These are phyloP conservation scores for Solea solea DNA, from an alignment of 2,113 vertebrate genomes.

Conservation along the genomic window DNA sequence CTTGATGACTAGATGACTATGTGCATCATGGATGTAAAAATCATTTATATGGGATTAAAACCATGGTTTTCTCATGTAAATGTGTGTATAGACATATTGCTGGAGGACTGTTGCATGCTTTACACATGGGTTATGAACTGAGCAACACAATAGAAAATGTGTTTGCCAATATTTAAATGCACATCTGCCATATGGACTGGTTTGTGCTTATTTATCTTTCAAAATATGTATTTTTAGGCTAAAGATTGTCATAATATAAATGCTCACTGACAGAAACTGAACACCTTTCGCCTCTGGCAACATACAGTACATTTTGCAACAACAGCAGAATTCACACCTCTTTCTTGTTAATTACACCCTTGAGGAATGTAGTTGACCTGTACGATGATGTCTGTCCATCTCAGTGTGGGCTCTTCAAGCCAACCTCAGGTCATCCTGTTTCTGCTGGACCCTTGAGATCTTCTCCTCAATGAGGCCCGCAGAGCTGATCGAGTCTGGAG, in stretches of 20 bases:
- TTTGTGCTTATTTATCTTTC: neutral
- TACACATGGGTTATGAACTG: too few relatives aligned
- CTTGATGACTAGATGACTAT: too few relatives aligned
- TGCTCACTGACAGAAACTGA: conserved; percentile 14
- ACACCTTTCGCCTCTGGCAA: conserved; percentile 16
- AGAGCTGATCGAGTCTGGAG: conserved; percentile 54
- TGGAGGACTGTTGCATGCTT: too few relatives aligned
- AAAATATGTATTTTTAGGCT: neutral
- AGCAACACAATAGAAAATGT: neutral
- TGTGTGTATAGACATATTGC: too few relatives aligned
- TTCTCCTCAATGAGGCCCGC: conserved; percentile 39
- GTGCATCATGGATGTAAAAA: too few relatives aligned
- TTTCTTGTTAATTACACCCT: conserved; percentile 74
- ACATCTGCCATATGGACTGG: neutral
- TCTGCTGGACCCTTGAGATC: conserved; percentile 35
- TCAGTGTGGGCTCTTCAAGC: conserved; percentile 42
- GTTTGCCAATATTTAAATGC: neutral
- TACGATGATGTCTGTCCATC: conserved; percentile 38
- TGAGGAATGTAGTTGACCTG: conserved; percentile 64
- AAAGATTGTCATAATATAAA: conserved; percentile 3
- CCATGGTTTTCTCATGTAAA: too few relatives aligned
- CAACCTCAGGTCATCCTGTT: conserved; percentile 52
- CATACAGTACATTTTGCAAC: conserved; percentile 47
- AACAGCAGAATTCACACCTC: conserved; percentile 59
- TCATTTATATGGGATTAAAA: too few relatives aligned